Evolutionary conservation across 2,797 vertebrate species (phyloP), one percentile per base, ranked within the genome.

Genomic region (Urophycis tenuis): DNA sequence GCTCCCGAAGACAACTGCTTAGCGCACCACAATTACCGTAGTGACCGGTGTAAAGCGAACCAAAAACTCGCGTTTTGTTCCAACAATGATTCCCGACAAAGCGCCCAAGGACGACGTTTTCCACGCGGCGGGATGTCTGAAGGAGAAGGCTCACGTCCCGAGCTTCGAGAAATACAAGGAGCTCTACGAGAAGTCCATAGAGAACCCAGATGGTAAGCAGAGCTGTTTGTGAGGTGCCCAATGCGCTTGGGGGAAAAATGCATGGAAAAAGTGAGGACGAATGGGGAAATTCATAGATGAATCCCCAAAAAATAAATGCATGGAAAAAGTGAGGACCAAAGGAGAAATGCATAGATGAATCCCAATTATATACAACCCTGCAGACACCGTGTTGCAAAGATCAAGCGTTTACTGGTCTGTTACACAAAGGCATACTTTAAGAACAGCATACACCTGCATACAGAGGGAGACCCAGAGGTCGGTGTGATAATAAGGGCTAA

Each of bases 131-230:
- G 85, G 77, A 0, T 85, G 91, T 14, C 12, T 93, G 72, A 90
- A 84, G 78, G 85, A 89, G 77, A 80, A 83, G 3, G 89, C 93
- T n/a, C 93, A 94, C 80, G 15, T 94, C 39, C 72, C 86, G 76
- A 94, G 82, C 82, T 93, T 94, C 70, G 92, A 93, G 11, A 88
- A 84, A n/a, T 95, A 93, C 49, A 93, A 92, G 71, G 93, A 94
- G 74, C 88, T 94, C 11, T 94, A 95, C 83, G 0, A 81, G 72
- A 87, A 89, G 5, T 94, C 94, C 0, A 73, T 93, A 30, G 90
- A 94, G 2, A 89, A 82, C 25, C 93, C 93, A 0, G 92, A 90
- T 31, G 93, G 94, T 94, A 60, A 89, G 91, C 85, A 41, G 39
- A 17, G 45, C 5, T 49, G 45, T 12, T 41, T 15, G 3, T 41